Conservation (phyloP, 2,888 invertebrate species). For the Pantelozetes paolii region DNA sequence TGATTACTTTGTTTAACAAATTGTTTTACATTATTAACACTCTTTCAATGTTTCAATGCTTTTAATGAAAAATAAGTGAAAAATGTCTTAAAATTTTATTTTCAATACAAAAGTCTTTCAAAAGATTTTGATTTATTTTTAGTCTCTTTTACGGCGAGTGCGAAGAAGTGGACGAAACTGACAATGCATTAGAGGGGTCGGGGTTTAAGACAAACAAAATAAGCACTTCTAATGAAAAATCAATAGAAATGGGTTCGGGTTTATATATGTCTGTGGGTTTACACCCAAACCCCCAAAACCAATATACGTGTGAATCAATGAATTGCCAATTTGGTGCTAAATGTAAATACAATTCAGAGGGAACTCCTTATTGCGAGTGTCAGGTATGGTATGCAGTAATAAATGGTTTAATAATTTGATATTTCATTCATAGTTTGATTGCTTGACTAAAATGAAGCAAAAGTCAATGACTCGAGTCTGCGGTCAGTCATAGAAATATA, state of each 20-base stretch:
- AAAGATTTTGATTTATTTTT: not conserved
- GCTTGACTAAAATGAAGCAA: slow-evolving; percentile 14
- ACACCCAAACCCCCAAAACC: not conserved
- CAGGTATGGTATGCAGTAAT: too few relatives aligned
- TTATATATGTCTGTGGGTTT: slow-evolving; percentile 14
- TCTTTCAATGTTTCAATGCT: slow-evolving; percentile 2
- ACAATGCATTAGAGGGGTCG: not conserved
- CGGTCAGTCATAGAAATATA: not conserved
- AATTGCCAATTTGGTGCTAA: slow-evolving; percentile 36
- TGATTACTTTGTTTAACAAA: too few relatives aligned
- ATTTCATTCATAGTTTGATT: too few relatives aligned
- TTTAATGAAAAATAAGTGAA: not conserved
- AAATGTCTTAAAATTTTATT: too few relatives aligned
- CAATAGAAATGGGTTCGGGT: slow-evolving; percentile 13
- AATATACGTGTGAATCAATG: slow-evolving; percentile 51
- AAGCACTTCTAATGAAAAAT: not conserved
- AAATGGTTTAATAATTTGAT: too few relatives aligned
- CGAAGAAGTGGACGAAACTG: slow-evolving; percentile 47
- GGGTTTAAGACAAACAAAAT: not conserved
- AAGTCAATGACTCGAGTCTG: slow-evolving; percentile 1
- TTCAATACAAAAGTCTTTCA: not conserved
- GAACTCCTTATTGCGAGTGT: slow-evolving; percentile 34
- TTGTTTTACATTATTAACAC: too few relatives aligned
- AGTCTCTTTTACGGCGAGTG: slow-evolving; percentile 52
- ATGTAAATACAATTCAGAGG: slow-evolving; percentile 36